Evolutionary conservation across 2,888 invertebrate genomes (phyloP), one percentile per base, ranked within the genome.

Genomic region (Leptura quadrifasciata): DNA sequence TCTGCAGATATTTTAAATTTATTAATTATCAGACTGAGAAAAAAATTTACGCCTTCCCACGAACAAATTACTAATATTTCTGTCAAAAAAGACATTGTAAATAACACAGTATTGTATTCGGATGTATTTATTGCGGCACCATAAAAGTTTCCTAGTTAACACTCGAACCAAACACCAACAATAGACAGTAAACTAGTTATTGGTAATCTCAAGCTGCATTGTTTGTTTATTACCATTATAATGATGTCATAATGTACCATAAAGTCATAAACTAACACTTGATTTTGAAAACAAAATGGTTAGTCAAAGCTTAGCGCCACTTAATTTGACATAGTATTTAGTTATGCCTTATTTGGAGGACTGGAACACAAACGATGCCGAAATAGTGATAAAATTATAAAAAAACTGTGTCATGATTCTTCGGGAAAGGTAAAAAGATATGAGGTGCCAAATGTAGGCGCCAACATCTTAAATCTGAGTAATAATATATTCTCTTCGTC

Each of bases 241-340:
- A 73, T 67, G 39, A 65, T 65, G 60, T 52, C 72, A 47, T 73
- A 52, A 65, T 18, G 65, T 27, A 73, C 65, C 65, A 73, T 73
- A 73, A 73, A 73, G 65, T 52, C 27, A 52, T 65, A 65, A 65
- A 65, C 52, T 9, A n/a, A 54, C 47, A 65, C 72, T 58, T 47
- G 47, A 57, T 73, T 60, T 27, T 31, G 57, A 39, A 73, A 73
- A 65, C 58, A 73, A 73, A 54, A 47, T 35, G 18, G 47, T 73
- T 47, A 65, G 72, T 73, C 58, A 73, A 73, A 73, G 72, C 58
- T 57, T 60, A 73, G 63, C 72, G 57, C 72, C 65, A 73, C 39
- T 65, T 73, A 73, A 52, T 65, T 73, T 58, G 64, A 65, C 58
- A 73, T 65, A 65, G 65, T 73, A 65, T 65, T 73, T 73, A 73